Evolutionary conservation across 2,113 vertebrate genomes (phyloP), one percentile per base, ranked within the genome.

Genomic region (Scolopax mira): DNA sequence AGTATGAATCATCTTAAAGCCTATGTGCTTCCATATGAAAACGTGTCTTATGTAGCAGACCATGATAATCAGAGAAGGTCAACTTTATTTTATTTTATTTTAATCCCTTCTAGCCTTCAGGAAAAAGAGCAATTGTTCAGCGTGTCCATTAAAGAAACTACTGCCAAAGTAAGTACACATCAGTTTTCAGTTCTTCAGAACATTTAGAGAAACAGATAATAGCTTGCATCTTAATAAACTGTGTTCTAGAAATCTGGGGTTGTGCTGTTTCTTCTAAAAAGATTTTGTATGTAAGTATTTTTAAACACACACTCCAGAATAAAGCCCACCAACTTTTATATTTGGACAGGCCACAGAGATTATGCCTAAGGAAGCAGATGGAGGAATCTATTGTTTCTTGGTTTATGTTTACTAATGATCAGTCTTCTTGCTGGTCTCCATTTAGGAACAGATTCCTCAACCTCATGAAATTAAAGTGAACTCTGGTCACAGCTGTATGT

Each of bases 71-170:
- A 71, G 37, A 93, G 37, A 51, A 90, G 62, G 49, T 79, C 79
- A 95, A 86, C 28, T 62, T 77, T 49, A 74, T 72, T 90, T 92
- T 51, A 90, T 96, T 90, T 78, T 94, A 82, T 95, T 93, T 84
- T 95, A 81, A 67, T 97, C 81, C 48, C 81, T 97, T 98, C 62
- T 85, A 99, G 99, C 97, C 98, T 99, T 94, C 98, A 98, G 93
- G 98, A 99, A 81, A 98, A 98, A 92, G 98, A 98, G 75, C 98
- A 97, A 16, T 97, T 95, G 0, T 95, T 99, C 92, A 98, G 91
- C 94, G 92, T 95, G 66, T 98, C 98, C 88, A 98, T 99, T 96
- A 99, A 98, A 95, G 98, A 99, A 96, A 98, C 98, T 64, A 98
- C 98, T 44, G 95, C 98, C 42, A 99, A 99, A 98, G 99, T 99